phyloP scores from a whole-genome alignment of 1,140 invertebrate genomes.

The Polypedilum pembai region DNA sequence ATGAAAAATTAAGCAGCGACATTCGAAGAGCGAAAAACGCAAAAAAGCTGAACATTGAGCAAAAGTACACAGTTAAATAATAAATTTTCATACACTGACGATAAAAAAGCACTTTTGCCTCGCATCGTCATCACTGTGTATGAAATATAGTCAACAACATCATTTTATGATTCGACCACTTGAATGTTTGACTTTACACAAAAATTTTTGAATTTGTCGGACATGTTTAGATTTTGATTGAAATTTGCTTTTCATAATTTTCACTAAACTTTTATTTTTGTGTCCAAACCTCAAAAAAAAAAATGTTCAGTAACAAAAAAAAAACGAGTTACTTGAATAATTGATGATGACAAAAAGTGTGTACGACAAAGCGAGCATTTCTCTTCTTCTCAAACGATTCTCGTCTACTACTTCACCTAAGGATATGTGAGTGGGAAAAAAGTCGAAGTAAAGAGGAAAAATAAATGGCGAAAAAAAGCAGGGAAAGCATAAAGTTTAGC shows the following conservation, averaged over 20 bases:
- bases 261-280: too few relatives aligned
- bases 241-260: too few relatives aligned
- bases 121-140: background rate
- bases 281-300: background rate
- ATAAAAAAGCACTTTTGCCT: slow-evolving; percentile 3
- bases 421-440: background rate
- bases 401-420: background rate
- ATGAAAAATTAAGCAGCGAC: too few relatives aligned
- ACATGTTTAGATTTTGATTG: too few relatives aligned
- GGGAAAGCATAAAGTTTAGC: slow-evolving; percentile 12
- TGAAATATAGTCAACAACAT: background rate
- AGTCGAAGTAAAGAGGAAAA: background rate
- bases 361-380: background rate
- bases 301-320: background rate
- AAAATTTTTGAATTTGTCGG: too few relatives aligned
- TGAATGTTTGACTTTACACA: too few relatives aligned
- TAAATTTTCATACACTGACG: slow-evolving; percentile 3
- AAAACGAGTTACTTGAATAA: slow-evolving; percentile 4
- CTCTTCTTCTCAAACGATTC: background rate
- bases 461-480: background rate
- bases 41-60: too few relatives aligned
- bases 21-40: too few relatives aligned
- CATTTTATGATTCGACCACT: background rate
- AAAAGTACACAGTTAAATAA: background rate
- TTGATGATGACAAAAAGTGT: slow-evolving; percentile 1